Conservation (phyloP, 2,113 vertebrate genomes). For the Zosterops japonicus region DNA sequence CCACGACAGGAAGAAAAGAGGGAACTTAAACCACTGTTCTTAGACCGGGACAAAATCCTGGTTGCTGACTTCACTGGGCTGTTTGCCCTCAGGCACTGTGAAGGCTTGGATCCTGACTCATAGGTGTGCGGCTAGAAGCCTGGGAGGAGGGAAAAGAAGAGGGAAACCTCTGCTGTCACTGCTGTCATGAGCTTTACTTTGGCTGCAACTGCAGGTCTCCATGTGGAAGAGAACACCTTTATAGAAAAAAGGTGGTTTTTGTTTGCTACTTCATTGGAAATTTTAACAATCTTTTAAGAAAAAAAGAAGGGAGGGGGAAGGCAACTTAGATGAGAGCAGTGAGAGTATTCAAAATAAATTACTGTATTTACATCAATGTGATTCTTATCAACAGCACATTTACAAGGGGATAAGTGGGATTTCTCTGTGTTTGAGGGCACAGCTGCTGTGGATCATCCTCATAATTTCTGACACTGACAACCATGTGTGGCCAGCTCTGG, state of each 20-base stretch:
- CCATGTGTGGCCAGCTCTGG: background rate
- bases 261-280: background rate
- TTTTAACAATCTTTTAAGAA: background rate
- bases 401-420: background rate
- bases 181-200: background rate
- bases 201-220: background rate
- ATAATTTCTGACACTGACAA: background rate
- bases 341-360: background rate
- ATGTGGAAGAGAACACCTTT: background rate
- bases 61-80: background rate
- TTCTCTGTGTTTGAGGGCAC: background rate
- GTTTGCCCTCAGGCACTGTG: background rate
- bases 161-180: background rate
- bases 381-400: background rate
- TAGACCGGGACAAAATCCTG: background rate
- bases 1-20: background rate
- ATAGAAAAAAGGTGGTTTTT: background rate
- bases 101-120: accelerated
- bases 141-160: background rate
- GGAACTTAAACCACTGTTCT: background rate
- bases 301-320: background rate
- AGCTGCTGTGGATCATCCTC: background rate
- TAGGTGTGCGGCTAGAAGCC: background rate
- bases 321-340: background rate
- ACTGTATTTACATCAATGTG: background rate